Evolutionary conservation across 2,888 invertebrate species (phyloP).

Genomic region (Lepas anatifera): DNA sequence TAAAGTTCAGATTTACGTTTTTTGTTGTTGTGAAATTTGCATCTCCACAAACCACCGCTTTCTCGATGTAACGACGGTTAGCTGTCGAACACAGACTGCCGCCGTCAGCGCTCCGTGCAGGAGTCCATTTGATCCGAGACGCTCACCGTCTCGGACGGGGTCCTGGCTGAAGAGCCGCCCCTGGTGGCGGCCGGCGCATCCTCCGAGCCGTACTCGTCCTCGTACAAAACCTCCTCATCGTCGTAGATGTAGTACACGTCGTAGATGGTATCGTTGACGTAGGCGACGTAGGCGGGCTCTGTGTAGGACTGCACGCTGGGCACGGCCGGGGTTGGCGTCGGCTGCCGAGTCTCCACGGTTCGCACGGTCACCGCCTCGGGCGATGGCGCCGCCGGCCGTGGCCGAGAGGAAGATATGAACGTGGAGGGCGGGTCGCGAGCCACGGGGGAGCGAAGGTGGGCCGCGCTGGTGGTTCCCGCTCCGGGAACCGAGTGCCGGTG

Average conservation of each 20-base stretch:
- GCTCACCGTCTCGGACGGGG: too few species aligned
- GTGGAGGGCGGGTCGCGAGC: background rate
- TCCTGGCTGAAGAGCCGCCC: background rate
- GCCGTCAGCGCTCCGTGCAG: too few species aligned
- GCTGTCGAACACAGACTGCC: too few species aligned
- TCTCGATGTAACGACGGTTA: too few species aligned
- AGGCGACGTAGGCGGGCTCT: conserved; percentile 13
- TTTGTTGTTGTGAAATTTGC: too few species aligned
- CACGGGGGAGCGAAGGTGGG: background rate
- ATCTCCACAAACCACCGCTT: too few species aligned
- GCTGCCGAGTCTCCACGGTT: background rate
- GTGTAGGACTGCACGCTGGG: background rate
- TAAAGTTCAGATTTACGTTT: too few species aligned
- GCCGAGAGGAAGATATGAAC: background rate
- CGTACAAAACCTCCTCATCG: conserved; percentile 8
- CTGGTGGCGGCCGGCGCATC: background rate
- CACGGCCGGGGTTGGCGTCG: background rate
- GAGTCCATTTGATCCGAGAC: too few species aligned
- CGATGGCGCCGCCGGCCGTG: background rate
- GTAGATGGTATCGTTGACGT: conserved; percentile 12
- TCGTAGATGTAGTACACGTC: conserved; percentile 13
- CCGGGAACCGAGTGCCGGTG: conserved; percentile 10
- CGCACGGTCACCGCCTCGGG: background rate
- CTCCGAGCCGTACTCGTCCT: background rate
- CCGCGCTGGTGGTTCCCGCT: background rate